Conservation (phyloP, 2,797 vertebrate species). For the Benthosema pterotum region DNA sequence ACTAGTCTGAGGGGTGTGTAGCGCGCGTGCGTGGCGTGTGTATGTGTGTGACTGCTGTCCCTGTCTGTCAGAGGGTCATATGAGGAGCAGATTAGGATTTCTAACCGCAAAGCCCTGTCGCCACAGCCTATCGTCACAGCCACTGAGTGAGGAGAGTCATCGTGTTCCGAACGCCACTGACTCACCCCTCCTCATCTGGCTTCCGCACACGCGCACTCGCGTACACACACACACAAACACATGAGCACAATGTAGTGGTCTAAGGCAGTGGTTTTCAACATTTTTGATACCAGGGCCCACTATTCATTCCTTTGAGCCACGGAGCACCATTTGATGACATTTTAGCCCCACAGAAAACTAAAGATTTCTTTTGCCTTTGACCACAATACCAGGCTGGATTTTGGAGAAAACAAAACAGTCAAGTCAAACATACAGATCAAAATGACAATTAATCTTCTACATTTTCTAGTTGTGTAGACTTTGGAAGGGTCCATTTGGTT, state of each 20-base stretch:
- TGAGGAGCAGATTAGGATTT: slow-evolving; percentile 81
- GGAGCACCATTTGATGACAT: too few relatives aligned
- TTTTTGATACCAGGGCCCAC: too few relatives aligned
- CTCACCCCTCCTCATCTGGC: background rate
- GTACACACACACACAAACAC: slow-evolving; percentile 12
- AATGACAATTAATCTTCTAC: too few relatives aligned
- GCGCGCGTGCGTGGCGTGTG: slow-evolving; percentile 6
- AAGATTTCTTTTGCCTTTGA: too few relatives aligned
- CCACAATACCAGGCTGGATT: too few relatives aligned
- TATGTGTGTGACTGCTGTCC: slow-evolving; percentile 65
- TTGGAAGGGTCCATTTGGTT: too few relatives aligned
- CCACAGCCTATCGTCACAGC: slow-evolving; percentile 62
- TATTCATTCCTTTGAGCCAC: too few relatives aligned
- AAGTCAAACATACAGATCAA: too few relatives aligned
- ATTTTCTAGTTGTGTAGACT: too few relatives aligned
- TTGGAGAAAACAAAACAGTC: too few relatives aligned
- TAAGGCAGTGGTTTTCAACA: too few relatives aligned
- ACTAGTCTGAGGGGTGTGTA: slow-evolving; percentile 42
- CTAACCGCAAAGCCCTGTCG: slow-evolving; percentile 77
- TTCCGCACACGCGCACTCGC: background rate
- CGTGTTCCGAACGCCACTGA: slow-evolving; percentile 36
- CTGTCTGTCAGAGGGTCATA: slow-evolving; percentile 79
- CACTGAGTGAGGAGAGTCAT: slow-evolving; percentile 57
- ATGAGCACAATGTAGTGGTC: background rate
- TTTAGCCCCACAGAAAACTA: too few relatives aligned